Evolutionary conservation across 2,113 vertebrate species (phyloP), one percentile per base, ranked within the genome.

Genomic region (Furnarius figulus): DNA sequence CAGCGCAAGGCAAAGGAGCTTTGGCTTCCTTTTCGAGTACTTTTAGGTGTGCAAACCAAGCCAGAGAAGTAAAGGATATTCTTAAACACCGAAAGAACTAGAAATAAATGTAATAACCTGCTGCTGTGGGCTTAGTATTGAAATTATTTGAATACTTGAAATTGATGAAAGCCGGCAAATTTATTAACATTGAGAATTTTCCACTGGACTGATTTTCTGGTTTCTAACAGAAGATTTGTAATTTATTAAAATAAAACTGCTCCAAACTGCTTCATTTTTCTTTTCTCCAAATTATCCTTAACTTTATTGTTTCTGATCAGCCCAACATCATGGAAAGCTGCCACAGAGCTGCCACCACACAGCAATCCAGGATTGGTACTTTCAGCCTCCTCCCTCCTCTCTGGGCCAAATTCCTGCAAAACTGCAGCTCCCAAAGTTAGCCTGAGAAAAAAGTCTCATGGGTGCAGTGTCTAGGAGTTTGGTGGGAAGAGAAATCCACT

Each of bases 341-440:
- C 28, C 10, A 6, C 4, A 14, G 47, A 62, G 15, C 33, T 72
- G 42, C 39, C 33, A 72, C 25, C 6, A 31, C 3, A 0, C 40
- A 0, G 0, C 56, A 76, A 20, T 40, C 9, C 5, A 4, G 30
- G 18, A 65, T 7, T 0, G 0, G 6, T 12, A 22, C 37, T 14
- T 63, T 20, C 28, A 59, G 30, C 47, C 31, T 70, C 10, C 24
- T 16, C 10, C 18, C 24, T 53, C 21, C 9, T 25, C 6, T 75
- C 25, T 28, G 25, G 37, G 50, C 27, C 66, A 83, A 15, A 56
- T 61, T 84, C 50, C 73, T 47, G 3, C 33, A n/a, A 70, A 58
- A 59, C 22, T 78, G 70, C 46, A 61, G 5, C 22, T 53, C 37
- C 17, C 42, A 46, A 19, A 40, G 31, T 18, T 50, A 37, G 12